These are phyloP conservation scores for Diorhabda elongata DNA, from an alignment of 1,140 invertebrate genomes.

Conservation along the genomic window DNA sequence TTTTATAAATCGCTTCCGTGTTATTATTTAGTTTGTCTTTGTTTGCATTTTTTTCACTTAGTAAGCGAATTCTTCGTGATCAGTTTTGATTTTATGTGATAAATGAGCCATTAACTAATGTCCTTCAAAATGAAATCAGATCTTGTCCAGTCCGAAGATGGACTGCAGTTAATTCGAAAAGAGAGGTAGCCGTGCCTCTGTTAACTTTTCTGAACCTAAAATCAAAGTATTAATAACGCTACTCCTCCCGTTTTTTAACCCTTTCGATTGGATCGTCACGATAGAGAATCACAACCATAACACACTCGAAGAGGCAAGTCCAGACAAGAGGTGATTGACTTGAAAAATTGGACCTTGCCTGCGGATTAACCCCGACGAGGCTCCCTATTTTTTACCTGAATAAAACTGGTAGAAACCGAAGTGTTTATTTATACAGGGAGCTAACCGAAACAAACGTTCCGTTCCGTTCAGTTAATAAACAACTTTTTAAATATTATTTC, in stretches of 20 bases:
- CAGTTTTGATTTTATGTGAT: no score
- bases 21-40: no score
- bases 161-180: neutral
- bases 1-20: no score
- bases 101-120: no score
- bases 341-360: slow-evolving; percentile 7
- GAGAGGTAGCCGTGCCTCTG: neutral
- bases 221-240: slow-evolving; percentile 1
- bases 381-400: slow-evolving; percentile 5
- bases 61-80: no score
- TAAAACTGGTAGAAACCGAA: slow-evolving; percentile 2
- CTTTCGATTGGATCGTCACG: slow-evolving; percentile 13
- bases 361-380: slow-evolving; percentile 1
- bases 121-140: no score
- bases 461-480: no score
- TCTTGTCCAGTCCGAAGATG: no score
- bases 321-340: slow-evolving; percentile 13
- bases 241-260: slow-evolving; percentile 13
- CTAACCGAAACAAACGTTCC: no score
- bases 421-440: neutral
- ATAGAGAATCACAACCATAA: slow-evolving; percentile 13
- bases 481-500: no score
- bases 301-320: slow-evolving; percentile 4
- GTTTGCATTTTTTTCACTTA: no score
- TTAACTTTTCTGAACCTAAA: neutral